Evolutionary conservation across 1,140 invertebrate species (phyloP).

Genomic region (Stegodyphus mimosarum): DNA sequence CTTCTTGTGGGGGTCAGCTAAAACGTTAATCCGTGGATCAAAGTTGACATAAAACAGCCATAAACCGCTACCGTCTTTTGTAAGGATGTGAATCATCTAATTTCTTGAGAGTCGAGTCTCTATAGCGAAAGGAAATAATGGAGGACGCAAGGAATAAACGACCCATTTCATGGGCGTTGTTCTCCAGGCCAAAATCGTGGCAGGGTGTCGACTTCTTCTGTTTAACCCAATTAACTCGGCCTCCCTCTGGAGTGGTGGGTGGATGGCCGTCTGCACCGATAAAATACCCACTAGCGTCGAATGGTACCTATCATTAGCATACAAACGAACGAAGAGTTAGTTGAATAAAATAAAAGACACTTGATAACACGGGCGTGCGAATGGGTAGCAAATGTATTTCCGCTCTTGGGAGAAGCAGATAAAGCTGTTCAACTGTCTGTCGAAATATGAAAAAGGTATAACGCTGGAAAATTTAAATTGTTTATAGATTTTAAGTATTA

Average conservation of each 20-base stretch:
- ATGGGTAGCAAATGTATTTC: too few species aligned
- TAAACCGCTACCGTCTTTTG: background rate
- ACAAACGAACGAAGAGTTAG: constrained; percentile 29
- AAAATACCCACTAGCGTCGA: constrained; percentile 17
- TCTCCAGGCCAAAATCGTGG: constrained; percentile 24
- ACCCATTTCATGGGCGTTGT: constrained; percentile 22
- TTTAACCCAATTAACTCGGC: constrained; percentile 47
- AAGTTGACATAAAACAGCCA: background rate
- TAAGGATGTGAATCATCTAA: constrained; percentile 13
- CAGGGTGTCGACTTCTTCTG: constrained; percentile 45
- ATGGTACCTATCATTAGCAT: constrained; percentile 35
- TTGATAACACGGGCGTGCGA: too few species aligned
- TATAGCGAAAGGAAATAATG: background rate
- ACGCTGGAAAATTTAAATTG: too few species aligned
- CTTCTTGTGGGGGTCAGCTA: background rate
- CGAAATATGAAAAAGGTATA: too few species aligned
- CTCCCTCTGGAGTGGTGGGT: constrained; percentile 13
- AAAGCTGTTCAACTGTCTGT: too few species aligned
- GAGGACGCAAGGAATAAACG: background rate
- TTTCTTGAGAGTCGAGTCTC: background rate
- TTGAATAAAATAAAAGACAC: too few species aligned
- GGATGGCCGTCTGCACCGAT: constrained; percentile 24
- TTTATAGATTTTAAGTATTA: too few species aligned
- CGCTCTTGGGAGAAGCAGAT: too few species aligned
- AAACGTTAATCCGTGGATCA: background rate